Conservation (phyloP, 2,113 vertebrate genomes). For the Poeciliopsis prolifica region DNA sequence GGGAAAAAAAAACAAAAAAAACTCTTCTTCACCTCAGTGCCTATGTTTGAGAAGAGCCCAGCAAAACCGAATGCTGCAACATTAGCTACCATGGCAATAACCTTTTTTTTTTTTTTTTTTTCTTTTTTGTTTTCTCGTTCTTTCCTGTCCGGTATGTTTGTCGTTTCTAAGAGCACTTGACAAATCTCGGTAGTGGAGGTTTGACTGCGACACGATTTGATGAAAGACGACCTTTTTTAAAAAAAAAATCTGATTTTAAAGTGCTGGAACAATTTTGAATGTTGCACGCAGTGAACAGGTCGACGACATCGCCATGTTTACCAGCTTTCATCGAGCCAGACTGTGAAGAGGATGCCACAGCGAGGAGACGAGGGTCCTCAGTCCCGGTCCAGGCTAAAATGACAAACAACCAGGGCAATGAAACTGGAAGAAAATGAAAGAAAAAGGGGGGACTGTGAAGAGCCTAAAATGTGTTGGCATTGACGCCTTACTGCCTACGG, state of each 20-base stretch:
- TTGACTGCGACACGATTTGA: slow-evolving; percentile 9
- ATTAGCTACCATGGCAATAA: slow-evolving; percentile 82
- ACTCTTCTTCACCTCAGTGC: slow-evolving; percentile 96
- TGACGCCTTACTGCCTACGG: slow-evolving; percentile 57
- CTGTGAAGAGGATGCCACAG: not conserved
- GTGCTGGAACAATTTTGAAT: slow-evolving; percentile 35
- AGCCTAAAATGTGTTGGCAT: slow-evolving; percentile 42
- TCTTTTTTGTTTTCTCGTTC: slow-evolving; percentile 12
- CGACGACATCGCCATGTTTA: slow-evolving; percentile 23
- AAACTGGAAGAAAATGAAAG: not conserved
- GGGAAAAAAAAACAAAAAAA: slow-evolving; percentile 25
- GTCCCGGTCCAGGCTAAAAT: slow-evolving; percentile 31
- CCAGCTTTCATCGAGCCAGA: slow-evolving; percentile 22
- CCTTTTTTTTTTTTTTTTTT: slow-evolving; percentile 11
- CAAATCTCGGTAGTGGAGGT: slow-evolving; percentile 4
- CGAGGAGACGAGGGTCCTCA: slow-evolving; percentile 11
- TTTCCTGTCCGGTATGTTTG: slow-evolving; percentile 34
- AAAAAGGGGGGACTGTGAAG: slow-evolving; percentile 22
- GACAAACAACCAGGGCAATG: slow-evolving; percentile 33
- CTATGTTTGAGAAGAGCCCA: slow-evolving; percentile 84
- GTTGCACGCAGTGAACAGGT: slow-evolving; percentile 14
- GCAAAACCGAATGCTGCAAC: slow-evolving; percentile 76
- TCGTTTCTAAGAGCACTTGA: slow-evolving; percentile 40
- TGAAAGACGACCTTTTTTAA: not conserved
- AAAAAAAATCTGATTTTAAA: not conserved